Evolutionary conservation across 2,113 vertebrate species (phyloP), one percentile per base, ranked within the genome.

Genomic region (Actinemys pallida): DNA sequence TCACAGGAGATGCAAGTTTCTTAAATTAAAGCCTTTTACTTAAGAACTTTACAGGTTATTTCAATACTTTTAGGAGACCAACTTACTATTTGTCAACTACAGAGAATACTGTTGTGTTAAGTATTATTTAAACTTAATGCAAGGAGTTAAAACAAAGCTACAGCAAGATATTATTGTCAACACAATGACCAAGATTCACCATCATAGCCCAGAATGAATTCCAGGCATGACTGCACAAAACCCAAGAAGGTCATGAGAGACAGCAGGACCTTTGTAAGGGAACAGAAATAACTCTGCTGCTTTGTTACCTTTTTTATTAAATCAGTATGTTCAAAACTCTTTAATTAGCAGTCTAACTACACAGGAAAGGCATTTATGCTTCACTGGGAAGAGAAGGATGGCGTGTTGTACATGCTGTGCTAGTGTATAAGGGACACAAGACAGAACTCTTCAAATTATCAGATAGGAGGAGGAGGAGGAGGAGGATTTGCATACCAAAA

Each of bases 211-310:
- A 96, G 54, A 97, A 94, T 90, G 96, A 95, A 98, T 62, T 92
- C 93, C 96, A 96, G 57, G 95, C 96, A 96, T 97, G 95, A 96
- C 76, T 96, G 95, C 96, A 96, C 96, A 95, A 93, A 92, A 82
- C 92, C 92, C 93, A 95, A 94, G 94, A 97, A 97, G 97, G 96
- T 98, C 97, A 97, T 83, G 89, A 93, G 76, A 93, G 94, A 98
- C 95, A 95, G 95, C 89, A 93, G 93, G 92, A 96, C 97, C 96
- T 97, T 96, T 96, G 94, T 96, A 97, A 98, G 94, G 96, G 97
- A 98, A 98, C 94, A 96, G 96, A 98, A 97, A 98, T 96, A 98
- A 98, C 98, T 98, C 94, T 96, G 95, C 93, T 97, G 97, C 95
- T 97, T 98, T 96, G 97, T 97, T 98, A 97, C 82, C 86, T 9